Evolutionary conservation across 2,113 vertebrate species (phyloP).

Genomic region (Lynx canadensis): DNA sequence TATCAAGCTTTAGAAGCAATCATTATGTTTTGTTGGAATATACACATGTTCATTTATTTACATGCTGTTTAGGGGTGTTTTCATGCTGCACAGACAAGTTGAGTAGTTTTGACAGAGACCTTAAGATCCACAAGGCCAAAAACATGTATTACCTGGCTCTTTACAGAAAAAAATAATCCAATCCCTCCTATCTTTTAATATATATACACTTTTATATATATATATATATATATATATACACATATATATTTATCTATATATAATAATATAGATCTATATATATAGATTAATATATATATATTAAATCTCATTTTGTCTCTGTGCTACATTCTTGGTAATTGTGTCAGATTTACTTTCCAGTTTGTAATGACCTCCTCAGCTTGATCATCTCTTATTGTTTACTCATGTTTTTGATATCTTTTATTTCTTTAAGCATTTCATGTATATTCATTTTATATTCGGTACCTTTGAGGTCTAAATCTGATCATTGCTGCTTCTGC

Average conservation of each 20-base stretch:
- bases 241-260: not conserved
- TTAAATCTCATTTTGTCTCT: not conserved
- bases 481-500: not conserved
- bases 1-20: not conserved
- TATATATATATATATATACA: no score
- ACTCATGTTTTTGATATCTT: not conserved
- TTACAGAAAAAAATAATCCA: not conserved
- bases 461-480: not conserved
- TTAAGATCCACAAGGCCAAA: not conserved
- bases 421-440: not conserved
- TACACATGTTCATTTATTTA: not conserved
- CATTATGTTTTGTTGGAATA: not conserved
- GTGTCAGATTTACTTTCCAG: not conserved
- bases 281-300: not conserved
- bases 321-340: not conserved
- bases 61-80: not conserved
- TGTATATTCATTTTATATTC: not conserved
- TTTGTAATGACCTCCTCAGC: not conserved
- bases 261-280: no score
- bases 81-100: not conserved
- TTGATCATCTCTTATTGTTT: not conserved
- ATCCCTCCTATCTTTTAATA: not conserved
- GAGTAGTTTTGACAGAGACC: not conserved
- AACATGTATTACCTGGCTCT: slow-evolving; percentile 16
- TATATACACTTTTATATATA: not conserved